phyloP scores from a whole-genome alignment of 2,113 vertebrate genomes.

The Chloebia gouldiae region DNA sequence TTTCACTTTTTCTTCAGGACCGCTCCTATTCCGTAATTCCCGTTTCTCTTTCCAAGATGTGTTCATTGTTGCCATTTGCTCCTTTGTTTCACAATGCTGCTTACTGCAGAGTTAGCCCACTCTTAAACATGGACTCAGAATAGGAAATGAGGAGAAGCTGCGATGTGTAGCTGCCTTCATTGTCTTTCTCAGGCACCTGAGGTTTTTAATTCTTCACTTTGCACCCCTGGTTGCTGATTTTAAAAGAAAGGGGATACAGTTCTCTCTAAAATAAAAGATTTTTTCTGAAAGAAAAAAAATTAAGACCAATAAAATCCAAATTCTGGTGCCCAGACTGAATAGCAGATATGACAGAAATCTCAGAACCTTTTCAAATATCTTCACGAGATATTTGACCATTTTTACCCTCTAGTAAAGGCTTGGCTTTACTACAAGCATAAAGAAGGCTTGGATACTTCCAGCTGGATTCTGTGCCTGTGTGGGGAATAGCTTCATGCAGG shows the following conservation, averaged over 20 bases:
- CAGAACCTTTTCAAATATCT: not conserved
- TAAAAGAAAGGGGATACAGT: not conserved
- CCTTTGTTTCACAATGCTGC: not conserved
- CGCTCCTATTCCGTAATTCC: not conserved
- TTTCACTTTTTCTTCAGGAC: not conserved
- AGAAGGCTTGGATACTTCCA: not conserved
- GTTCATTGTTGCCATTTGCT: not conserved
- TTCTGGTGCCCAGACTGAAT: not conserved
- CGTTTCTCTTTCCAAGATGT: not conserved
- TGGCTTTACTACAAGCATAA: not conserved
- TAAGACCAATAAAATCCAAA: not conserved
- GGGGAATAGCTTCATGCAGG: not conserved
- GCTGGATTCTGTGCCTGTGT: not conserved
- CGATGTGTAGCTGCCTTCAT: not conserved
- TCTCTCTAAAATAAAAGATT: not conserved
- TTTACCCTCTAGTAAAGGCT: not conserved
- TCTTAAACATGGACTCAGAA: not conserved
- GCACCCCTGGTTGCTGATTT: not conserved
- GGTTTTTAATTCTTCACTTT: not conserved
- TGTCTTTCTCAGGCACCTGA: not conserved
- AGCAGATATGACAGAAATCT: not conserved
- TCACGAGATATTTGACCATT: not conserved
- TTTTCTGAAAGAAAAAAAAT: not conserved
- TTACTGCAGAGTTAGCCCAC: not conserved
- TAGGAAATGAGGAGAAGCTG: not conserved